A percentile compares a stretch with the other conserved stretches of the same genome.
Evolutionary conservation across 1,140 invertebrate species (phyloP).

Genomic region (Orussus abietinus): DNA sequence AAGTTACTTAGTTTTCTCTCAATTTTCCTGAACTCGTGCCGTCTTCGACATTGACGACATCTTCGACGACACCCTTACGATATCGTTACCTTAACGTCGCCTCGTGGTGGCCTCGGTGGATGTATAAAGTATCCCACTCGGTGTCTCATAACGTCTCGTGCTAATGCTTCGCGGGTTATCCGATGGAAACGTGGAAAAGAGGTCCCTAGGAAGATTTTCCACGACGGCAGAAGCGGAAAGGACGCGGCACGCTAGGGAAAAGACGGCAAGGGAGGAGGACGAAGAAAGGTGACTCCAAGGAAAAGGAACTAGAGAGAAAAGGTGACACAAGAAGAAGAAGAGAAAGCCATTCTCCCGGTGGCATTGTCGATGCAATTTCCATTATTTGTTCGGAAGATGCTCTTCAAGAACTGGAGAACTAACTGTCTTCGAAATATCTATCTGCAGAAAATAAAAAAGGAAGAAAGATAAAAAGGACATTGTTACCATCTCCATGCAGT

Average conservation of each 20-base stretch:
- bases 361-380: slow-evolving; percentile 24
- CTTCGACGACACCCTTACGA: too few species aligned
- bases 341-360: slow-evolving; percentile 4
- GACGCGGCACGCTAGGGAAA: neutral
- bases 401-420: too few species aligned
- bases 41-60: too few species aligned
- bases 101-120: slow-evolving; percentile 3
- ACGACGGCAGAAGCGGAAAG: slow-evolving; percentile 1
- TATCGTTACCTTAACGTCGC: too few species aligned
- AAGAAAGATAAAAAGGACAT: too few species aligned
- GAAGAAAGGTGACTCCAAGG: neutral
- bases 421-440: too few species aligned
- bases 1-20: too few species aligned
- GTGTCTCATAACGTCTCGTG: slow-evolving; percentile 13
- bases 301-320: neutral
- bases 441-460: too few species aligned
- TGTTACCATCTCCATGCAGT: too few species aligned
- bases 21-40: too few species aligned
- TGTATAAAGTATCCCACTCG: slow-evolving; percentile 12
- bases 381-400: slow-evolving; percentile 27
- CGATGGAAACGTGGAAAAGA: neutral
- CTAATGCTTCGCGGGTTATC: slow-evolving; percentile 8
- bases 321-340: slow-evolving; percentile 4
- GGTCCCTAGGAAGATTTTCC: neutral
- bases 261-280: neutral